These are phyloP conservation scores for Megalops atlanticus DNA, from an alignment of 2,113 vertebrate genomes.

Conservation along the genomic window DNA sequence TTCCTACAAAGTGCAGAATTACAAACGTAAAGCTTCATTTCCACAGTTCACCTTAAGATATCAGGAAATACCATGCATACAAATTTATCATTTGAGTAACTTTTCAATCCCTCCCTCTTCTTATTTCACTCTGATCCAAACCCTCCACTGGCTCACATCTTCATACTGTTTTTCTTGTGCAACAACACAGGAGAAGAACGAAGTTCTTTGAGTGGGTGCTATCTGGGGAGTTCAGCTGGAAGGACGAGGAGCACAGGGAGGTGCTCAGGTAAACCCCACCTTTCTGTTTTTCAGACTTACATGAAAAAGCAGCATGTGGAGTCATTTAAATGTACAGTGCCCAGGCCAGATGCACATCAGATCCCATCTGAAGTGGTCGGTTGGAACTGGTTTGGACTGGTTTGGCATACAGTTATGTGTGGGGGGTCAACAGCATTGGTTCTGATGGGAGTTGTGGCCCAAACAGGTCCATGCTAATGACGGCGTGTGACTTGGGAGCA, in stretches of 20 bases:
- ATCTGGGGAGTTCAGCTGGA: constrained; percentile 70
- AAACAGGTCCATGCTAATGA: constrained; percentile 98
- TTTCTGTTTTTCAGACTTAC: too few species aligned
- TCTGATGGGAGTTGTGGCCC: neutral
- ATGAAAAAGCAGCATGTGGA: too few species aligned
- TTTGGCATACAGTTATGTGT: neutral
- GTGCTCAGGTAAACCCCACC: constrained; percentile 71
- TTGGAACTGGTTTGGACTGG: too few species aligned
- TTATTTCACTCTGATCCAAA: too few species aligned
- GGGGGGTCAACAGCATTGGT: neutral
- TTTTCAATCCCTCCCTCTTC: neutral
- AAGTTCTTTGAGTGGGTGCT: constrained; percentile 71
- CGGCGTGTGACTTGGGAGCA: constrained; percentile 95
- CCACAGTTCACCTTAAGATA: neutral
- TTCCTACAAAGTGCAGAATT: too few species aligned
- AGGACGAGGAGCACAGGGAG: constrained; percentile 68
- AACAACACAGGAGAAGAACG: constrained; percentile 62
- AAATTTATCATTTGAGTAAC: neutral
- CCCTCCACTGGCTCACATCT: neutral
- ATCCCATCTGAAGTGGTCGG: neutral
- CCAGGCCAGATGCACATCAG: neutral
- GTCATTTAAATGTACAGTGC: neutral
- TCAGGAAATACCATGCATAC: too few species aligned
- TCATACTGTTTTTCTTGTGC: constrained; percentile 42
- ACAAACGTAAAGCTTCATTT: neutral